Percentiles rank a stretch among this genome's conserved stretches.
Conservation (phyloP, 1,140 invertebrate species). For the Sycophila sp. region DNA sequence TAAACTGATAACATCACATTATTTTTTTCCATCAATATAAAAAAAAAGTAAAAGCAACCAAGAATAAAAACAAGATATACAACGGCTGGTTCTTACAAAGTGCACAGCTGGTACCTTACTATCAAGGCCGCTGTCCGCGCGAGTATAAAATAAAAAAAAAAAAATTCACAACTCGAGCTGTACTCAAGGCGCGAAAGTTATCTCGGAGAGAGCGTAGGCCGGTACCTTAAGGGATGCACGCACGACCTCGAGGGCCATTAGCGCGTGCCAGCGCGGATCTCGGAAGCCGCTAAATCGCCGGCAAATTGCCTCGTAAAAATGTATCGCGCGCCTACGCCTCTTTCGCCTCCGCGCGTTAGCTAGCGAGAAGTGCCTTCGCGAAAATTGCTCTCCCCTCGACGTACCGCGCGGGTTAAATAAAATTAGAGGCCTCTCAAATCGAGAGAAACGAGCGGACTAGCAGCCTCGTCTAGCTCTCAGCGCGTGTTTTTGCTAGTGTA, state of each 20-base stretch:
- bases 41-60: too few relatives aligned
- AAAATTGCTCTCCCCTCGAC: constrained; percentile 2
- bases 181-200: constrained; percentile 7
- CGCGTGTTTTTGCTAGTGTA: too few relatives aligned
- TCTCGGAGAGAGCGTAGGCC: neutral
- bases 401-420: constrained; percentile 4
- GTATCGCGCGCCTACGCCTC: constrained; percentile 37
- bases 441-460: too few relatives aligned
- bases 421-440: constrained; percentile 9
- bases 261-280: constrained; percentile 46
- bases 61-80: too few relatives aligned
- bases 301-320: constrained; percentile 54
- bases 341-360: neutral
- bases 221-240: neutral
- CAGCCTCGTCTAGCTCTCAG: neutral
- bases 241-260: constrained; percentile 44
- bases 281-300: constrained; percentile 48
- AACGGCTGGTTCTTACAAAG: too few relatives aligned
- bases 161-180: too few relatives aligned
- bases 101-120: too few relatives aligned
- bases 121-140: too few relatives aligned
- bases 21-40: too few relatives aligned
- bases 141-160: too few relatives aligned
- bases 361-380: neutral
- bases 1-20: too few relatives aligned